phyloP scores from a whole-genome alignment of 2,888 invertebrate species.

The Exocentrus adspersus region DNA sequence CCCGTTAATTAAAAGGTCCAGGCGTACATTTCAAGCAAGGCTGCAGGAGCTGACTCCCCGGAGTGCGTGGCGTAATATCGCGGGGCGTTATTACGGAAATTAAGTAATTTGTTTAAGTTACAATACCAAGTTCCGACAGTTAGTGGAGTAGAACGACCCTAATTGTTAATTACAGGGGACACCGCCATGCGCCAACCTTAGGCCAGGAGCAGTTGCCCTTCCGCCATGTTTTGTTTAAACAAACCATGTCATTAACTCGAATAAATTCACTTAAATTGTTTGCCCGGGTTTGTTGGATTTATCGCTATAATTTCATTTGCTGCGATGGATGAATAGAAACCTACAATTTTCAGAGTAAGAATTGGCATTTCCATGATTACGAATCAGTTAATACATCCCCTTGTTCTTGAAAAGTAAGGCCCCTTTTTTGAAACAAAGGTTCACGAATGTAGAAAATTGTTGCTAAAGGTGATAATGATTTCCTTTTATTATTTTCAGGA shows the following conservation, averaged over 20 bases:
- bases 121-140: constrained; percentile 33
- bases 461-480: too few relatives aligned
- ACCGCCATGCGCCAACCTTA: constrained; percentile 9
- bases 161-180: constrained; percentile 26
- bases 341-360: too few relatives aligned
- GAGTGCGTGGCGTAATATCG: constrained; percentile 20
- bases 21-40: not conserved
- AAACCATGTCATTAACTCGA: constrained; percentile 6
- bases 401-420: too few relatives aligned
- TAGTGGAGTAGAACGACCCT: constrained; percentile 21
- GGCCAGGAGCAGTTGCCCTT: not conserved
- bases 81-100: constrained; percentile 35
- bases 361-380: too few relatives aligned
- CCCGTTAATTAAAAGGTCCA: constrained; percentile 14
- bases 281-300: not conserved
- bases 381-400: too few relatives aligned
- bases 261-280: constrained; percentile 13
- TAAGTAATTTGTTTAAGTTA: constrained; percentile 45
- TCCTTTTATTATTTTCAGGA: too few relatives aligned
- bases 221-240: constrained; percentile 17
- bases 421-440: too few relatives aligned
- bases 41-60: not conserved
- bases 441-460: too few relatives aligned
- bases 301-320: not conserved
- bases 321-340: not conserved